phyloP scores from a whole-genome alignment of 2,113 vertebrate genomes.

The Tragelaphus scriptus region DNA sequence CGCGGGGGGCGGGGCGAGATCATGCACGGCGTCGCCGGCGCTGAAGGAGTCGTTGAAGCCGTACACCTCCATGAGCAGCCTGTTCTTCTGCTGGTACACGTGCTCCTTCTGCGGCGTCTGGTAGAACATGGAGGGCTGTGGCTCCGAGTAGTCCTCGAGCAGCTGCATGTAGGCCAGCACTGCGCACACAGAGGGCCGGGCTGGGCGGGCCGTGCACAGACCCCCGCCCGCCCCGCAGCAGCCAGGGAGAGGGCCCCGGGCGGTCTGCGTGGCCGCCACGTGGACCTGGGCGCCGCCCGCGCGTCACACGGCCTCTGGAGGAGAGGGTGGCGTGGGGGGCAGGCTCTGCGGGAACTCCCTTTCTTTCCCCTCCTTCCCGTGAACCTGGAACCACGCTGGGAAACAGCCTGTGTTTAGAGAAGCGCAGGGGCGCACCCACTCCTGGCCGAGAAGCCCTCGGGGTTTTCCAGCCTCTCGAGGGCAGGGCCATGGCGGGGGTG shows the following conservation, averaged over 20 bases:
- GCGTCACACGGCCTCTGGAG: accelerated
- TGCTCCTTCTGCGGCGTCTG: slow-evolving; percentile 96
- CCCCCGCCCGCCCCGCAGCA: background rate
- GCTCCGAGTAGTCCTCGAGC: slow-evolving; percentile 98
- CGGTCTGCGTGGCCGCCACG: accelerated
- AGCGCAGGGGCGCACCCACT: background rate
- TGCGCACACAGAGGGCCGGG: slow-evolving; percentile 70
- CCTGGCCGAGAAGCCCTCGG: background rate
- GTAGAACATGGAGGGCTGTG: slow-evolving; percentile 96
- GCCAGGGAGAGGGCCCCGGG: background rate
- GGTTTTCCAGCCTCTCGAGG: background rate
- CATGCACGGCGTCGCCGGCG: slow-evolving; percentile 83
- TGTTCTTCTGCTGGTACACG: slow-evolving; percentile 97
- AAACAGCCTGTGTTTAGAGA: background rate
- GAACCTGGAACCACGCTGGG: background rate
- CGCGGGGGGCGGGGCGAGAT: slow-evolving; percentile 90
- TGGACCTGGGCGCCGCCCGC: accelerated
- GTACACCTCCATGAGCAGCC: slow-evolving; percentile 94
- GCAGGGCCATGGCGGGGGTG: background rate
- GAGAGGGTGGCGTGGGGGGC: accelerated
- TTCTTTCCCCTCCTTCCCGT: background rate
- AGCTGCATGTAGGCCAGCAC: slow-evolving; percentile 99
- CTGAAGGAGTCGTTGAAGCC: slow-evolving; percentile 93
- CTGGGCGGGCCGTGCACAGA: background rate
- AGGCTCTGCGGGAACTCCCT: background rate